Conservation (phyloP, 1,140 invertebrate genomes). For the Euura lappo region DNA sequence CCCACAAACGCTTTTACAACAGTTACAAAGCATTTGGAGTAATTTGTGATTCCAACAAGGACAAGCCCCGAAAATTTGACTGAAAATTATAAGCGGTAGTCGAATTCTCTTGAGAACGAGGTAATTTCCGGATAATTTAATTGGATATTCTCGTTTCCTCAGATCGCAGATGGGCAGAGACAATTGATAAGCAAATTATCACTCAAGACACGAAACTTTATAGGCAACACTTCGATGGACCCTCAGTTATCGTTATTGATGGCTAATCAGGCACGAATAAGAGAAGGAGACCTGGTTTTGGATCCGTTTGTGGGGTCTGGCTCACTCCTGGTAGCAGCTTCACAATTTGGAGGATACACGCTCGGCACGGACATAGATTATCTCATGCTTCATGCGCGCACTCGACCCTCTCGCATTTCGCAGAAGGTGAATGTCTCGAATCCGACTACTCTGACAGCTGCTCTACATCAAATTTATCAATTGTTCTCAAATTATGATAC, state of each 20-base stretch:
- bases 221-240: slow-evolving; percentile 98
- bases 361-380: slow-evolving; percentile 94
- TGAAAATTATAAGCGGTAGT: no score
- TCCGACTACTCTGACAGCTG: background rate
- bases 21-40: no score
- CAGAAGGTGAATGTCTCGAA: slow-evolving; percentile 67
- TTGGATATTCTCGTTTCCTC: slow-evolving; percentile 27
- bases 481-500: no score
- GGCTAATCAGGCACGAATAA: slow-evolving; percentile 89
- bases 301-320: slow-evolving; percentile 97
- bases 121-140: no score
- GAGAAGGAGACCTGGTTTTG: slow-evolving; percentile 76
- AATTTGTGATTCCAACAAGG: no score
- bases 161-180: slow-evolving; percentile 84
- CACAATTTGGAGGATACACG: slow-evolving; percentile 90
- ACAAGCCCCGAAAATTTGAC: no score
- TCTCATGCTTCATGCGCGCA: slow-evolving; percentile 88
- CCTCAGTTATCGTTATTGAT: slow-evolving; percentile 90
- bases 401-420: slow-evolving; percentile 77
- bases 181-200: slow-evolving; percentile 80
- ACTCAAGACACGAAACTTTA: slow-evolving; percentile 90
- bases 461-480: background rate
- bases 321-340: slow-evolving; percentile 88
- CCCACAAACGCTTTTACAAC: no score
- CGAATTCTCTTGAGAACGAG: no score